A percentile compares a stretch with the other conserved stretches of the same genome.
Conservation (phyloP, 2,888 invertebrate genomes). For the Caenorhabditis uteleia region DNA sequence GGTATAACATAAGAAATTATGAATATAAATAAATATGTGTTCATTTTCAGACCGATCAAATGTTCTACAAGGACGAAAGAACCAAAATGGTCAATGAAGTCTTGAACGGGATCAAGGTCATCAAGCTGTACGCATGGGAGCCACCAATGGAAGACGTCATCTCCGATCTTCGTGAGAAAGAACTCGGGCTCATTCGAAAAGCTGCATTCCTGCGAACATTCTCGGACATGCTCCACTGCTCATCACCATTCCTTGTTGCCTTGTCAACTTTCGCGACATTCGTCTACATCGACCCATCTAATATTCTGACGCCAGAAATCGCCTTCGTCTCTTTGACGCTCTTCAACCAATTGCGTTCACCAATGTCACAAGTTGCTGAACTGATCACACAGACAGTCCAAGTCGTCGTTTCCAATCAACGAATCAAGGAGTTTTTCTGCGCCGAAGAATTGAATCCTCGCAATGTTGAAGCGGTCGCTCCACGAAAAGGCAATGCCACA, state of each 20-base stretch:
- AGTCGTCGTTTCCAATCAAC: conserved; percentile 62
- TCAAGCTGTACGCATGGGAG: conserved; percentile 74
- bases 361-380: conserved; percentile 84
- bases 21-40: too few relatives aligned
- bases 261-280: conserved; percentile 67
- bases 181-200: conserved; percentile 58
- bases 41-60: conserved; percentile 78
- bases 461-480: too few relatives aligned
- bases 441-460: conserved; percentile 51
- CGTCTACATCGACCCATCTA: conserved; percentile 57
- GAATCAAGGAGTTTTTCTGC: conserved; percentile 65
- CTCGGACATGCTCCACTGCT: conserved; percentile 67
- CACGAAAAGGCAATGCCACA: too few relatives aligned
- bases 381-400: conserved; percentile 68
- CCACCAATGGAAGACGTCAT: conserved; percentile 67
- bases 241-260: conserved; percentile 68
- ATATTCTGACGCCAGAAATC: conserved; percentile 74
- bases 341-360: conserved; percentile 95
- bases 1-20: too few relatives aligned
- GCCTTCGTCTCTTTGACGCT: conserved; percentile 96
- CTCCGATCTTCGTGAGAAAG: conserved; percentile 59
- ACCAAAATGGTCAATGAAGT: conserved; percentile 93
- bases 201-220: conserved; percentile 66
- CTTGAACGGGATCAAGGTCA: conserved; percentile 84
- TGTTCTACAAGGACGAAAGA: conserved; percentile 91